Evolutionary conservation across 2,113 vertebrate genomes (phyloP).

Genomic region (Corythoichthys intestinalis): DNA sequence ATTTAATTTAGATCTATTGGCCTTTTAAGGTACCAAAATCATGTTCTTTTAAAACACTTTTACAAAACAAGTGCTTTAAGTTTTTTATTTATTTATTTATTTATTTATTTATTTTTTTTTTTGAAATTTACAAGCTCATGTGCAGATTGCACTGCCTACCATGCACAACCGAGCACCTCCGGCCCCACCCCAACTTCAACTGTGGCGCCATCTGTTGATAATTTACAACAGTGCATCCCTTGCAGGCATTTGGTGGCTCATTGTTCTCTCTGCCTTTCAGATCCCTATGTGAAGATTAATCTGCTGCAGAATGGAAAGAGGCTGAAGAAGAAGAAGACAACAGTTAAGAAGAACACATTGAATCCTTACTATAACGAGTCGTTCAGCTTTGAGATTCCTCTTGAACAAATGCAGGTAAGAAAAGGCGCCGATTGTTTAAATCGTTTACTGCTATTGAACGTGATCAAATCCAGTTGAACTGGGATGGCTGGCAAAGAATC

Average conservation of each 20-base stretch:
- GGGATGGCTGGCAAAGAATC: no score
- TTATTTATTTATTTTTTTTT: no score
- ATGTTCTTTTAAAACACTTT: no score
- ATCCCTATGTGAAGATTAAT: slow-evolving; percentile 97
- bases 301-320: slow-evolving; percentile 94
- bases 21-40: no score
- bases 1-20: no score
- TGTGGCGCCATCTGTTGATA: slow-evolving; percentile 60
- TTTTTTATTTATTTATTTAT: no score
- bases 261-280: slow-evolving; percentile 54
- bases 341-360: slow-evolving; percentile 96
- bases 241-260: not conserved
- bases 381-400: slow-evolving; percentile 98
- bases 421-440: not conserved
- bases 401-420: slow-evolving; percentile 94
- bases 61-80: no score
- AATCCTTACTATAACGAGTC: slow-evolving; percentile 98
- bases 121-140: slow-evolving; percentile 19
- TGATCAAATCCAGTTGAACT: not conserved
- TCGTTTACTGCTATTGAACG: not conserved
- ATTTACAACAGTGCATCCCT: slow-evolving; percentile 34
- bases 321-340: slow-evolving; percentile 98
- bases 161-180: slow-evolving; percentile 25
- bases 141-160: slow-evolving; percentile 65
- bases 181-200: slow-evolving; percentile 13